Evolutionary conservation across 2,113 vertebrate genomes (phyloP).

Genomic region (Platichthys flesus): DNA sequence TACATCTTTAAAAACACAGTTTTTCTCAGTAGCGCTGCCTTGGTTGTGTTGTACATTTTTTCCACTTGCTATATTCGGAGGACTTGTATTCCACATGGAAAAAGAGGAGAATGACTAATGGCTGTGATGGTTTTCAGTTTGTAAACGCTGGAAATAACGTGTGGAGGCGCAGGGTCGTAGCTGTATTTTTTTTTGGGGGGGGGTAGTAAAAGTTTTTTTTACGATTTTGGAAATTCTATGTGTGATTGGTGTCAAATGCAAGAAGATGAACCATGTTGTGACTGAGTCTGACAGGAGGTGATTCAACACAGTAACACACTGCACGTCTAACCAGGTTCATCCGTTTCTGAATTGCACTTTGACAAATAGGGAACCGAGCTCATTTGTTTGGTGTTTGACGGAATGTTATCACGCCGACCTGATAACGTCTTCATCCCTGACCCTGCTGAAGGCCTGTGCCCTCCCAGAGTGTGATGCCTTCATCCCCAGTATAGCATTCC

Average conservation of each 20-base stretch:
- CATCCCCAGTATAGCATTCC: slow-evolving; percentile 50
- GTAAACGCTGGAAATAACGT: background rate
- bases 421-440: slow-evolving; percentile 24
- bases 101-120: background rate
- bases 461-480: slow-evolving; percentile 50
- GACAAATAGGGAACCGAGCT: background rate
- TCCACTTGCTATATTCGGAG: background rate
- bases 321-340: background rate
- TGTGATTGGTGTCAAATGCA: slow-evolving; percentile 14
- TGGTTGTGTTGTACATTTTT: slow-evolving; percentile 13
- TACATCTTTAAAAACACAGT: slow-evolving; percentile 36
- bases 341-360: slow-evolving; percentile 5
- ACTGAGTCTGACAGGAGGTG: background rate
- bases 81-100: background rate
- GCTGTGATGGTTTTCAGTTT: too few relatives aligned
- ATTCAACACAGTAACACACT: background rate
- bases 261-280: slow-evolving; percentile 15
- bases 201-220: too few relatives aligned
- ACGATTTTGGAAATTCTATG: too few relatives aligned
- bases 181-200: too few relatives aligned
- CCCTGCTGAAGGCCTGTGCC: slow-evolving; percentile 13
- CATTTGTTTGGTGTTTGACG: too few relatives aligned
- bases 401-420: too few relatives aligned
- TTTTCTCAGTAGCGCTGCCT: slow-evolving; percentile 6
- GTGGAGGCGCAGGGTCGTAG: too few relatives aligned